These are phyloP conservation scores for Characodon lateralis DNA, from an alignment of 2,797 vertebrate genomes.

Conservation along the genomic window DNA sequence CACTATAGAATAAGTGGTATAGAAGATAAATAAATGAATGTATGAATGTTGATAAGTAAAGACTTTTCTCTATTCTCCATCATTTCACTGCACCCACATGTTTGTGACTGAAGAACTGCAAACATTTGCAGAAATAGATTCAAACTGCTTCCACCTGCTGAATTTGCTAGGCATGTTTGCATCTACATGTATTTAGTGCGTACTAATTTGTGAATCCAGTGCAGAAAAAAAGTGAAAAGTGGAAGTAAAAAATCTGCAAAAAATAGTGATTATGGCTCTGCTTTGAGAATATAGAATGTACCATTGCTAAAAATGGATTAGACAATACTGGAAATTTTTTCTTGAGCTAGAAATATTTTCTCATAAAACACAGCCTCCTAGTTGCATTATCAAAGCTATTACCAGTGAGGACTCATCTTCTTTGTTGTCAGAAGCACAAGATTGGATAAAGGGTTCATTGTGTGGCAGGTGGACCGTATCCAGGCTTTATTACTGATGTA, in stretches of 20 bases:
- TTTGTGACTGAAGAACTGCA: neutral
- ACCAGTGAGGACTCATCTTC: conserved; percentile 62
- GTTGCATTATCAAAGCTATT: conserved; percentile 68
- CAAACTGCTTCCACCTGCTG: neutral
- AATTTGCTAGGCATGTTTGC: neutral
- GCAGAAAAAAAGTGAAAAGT: neutral
- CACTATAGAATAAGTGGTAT: too few relatives aligned
- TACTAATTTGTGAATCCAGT: neutral
- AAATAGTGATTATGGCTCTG: neutral
- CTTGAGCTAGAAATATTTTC: conserved; percentile 59
- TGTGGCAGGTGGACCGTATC: conserved; percentile 82
- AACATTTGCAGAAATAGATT: neutral
- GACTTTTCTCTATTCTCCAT: neutral
- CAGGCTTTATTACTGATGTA: conserved; percentile 82
- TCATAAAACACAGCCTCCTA: conserved; percentile 57
- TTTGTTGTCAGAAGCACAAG: conserved; percentile 65
- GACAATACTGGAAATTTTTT: conserved; percentile 66
- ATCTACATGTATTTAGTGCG: neutral
- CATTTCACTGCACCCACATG: neutral
- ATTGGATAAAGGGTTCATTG: conserved; percentile 70
- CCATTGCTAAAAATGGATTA: conserved; percentile 57
- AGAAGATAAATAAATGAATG: too few relatives aligned
- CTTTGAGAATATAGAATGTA: conserved; percentile 26
- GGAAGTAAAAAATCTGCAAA: neutral
- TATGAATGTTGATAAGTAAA: too few relatives aligned